Conservation (phyloP, 2,888 invertebrate species). For the Serrognathus titanus region DNA sequence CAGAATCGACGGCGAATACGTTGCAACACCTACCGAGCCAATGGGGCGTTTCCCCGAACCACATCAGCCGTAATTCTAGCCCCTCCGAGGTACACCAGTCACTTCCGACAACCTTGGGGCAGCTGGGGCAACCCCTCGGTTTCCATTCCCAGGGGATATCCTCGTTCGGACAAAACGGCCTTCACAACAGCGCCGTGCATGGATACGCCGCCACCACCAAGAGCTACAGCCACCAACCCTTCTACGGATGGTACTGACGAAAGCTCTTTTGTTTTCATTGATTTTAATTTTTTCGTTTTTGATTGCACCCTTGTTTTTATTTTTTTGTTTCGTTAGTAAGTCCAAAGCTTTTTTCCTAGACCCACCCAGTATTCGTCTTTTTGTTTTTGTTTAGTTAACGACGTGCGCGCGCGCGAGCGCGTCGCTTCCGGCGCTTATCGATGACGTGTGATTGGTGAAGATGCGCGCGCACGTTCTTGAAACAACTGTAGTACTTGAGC, state of each 20-base stretch:
- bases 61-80: conserved; percentile 55
- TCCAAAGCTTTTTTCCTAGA: too few relatives aligned
- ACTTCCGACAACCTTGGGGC: conserved; percentile 16
- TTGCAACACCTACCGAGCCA: conserved; percentile 52
- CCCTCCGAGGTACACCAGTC: conserved; percentile 40
- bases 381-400: too few relatives aligned
- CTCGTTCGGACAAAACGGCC: conserved; percentile 25
- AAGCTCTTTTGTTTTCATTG: too few relatives aligned
- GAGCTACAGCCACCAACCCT: conserved; percentile 29
- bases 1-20: conserved; percentile 38
- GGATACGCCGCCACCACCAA: conserved; percentile 21
- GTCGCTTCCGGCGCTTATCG: too few relatives aligned
- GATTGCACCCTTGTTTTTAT: too few relatives aligned
- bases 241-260: conserved; percentile 29
- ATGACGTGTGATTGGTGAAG: too few relatives aligned
- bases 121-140: conserved; percentile 25
- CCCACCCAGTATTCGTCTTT: too few relatives aligned
- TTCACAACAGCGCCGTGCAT: conserved; percentile 22
- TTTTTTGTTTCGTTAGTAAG: too few relatives aligned
- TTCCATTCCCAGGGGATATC: conserved; percentile 22
- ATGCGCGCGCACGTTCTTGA: too few relatives aligned
- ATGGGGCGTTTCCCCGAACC: conserved; percentile 54
- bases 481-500: too few relatives aligned
- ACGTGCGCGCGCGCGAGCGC: too few relatives aligned
- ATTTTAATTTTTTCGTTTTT: too few relatives aligned